phyloP scores from a whole-genome alignment of 2,797 vertebrate species.

The Melanotaenia nigrans region DNA sequence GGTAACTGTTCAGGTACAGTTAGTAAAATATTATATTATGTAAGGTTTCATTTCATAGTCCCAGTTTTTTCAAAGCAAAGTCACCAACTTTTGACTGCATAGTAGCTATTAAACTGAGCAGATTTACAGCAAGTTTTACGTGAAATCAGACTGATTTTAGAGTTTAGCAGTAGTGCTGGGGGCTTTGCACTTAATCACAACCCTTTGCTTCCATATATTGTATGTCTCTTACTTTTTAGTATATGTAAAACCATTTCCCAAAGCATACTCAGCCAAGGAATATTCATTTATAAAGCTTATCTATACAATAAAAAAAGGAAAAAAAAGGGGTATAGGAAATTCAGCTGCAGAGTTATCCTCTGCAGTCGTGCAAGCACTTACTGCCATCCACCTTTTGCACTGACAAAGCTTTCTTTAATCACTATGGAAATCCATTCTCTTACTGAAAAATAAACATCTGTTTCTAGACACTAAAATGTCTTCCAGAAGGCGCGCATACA shows the following conservation, averaged over 20 bases:
- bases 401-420: slow-evolving; percentile 47
- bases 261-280: slow-evolving; percentile 70
- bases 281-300: slow-evolving; percentile 36
- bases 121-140: slow-evolving; percentile 21
- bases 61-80: slow-evolving; percentile 45
- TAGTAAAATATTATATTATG: slow-evolving; percentile 17
- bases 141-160: slow-evolving; percentile 17
- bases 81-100: slow-evolving; percentile 24
- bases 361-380: slow-evolving; percentile 43
- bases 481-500: slow-evolving; percentile 69
- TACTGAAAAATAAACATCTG: slow-evolving; percentile 4
- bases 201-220: slow-evolving; percentile 28
- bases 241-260: slow-evolving; percentile 28
- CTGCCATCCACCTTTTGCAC: slow-evolving; percentile 31
- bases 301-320: slow-evolving; percentile 35
- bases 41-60: slow-evolving; percentile 28
- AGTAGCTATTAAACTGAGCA: slow-evolving; percentile 19
- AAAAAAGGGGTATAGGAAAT: slow-evolving; percentile 24
- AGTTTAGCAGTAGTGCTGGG: slow-evolving; percentile 19
- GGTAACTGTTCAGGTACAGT: slow-evolving; percentile 48
- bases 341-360: slow-evolving; percentile 29
- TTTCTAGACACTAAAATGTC: slow-evolving; percentile 73
- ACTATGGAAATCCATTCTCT: slow-evolving; percentile 31
- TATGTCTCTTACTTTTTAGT: slow-evolving; percentile 23
- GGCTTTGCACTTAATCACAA: slow-evolving; percentile 37